These are phyloP conservation scores for Buphagus erythrorhynchus DNA, from an alignment of 2,797 vertebrate genomes.

Conservation along the genomic window DNA sequence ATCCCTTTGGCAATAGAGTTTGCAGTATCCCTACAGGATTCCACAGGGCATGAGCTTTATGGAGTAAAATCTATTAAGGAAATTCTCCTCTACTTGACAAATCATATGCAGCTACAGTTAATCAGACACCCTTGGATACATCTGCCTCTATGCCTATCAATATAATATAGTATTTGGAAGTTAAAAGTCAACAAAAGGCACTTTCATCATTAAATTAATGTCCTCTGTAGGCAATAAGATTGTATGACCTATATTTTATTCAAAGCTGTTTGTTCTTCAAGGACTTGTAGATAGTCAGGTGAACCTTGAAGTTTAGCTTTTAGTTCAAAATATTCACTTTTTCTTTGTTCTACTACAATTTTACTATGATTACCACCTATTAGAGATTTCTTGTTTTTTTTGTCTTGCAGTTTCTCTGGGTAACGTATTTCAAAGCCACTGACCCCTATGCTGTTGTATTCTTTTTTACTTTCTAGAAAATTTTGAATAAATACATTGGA, in stretches of 20 bases:
- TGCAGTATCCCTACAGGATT: slow-evolving; percentile 78
- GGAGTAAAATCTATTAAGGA: slow-evolving; percentile 76
- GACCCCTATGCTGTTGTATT: slow-evolving; percentile 98
- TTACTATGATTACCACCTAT: slow-evolving; percentile 98
- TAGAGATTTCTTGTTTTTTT: slow-evolving; percentile 94
- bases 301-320: slow-evolving; percentile 98
- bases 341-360: slow-evolving; percentile 96
- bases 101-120: slow-evolving; percentile 71
- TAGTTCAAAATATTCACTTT: slow-evolving; percentile 98
- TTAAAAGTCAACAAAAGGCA: slow-evolving; percentile 91
- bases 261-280: slow-evolving; percentile 98
- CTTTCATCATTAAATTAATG: slow-evolving; percentile 91
- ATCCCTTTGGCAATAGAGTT: slow-evolving; percentile 86
- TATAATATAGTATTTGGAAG: slow-evolving; percentile 91
- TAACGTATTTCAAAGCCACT: slow-evolving; percentile 97
- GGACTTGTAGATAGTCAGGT: slow-evolving; percentile 98
- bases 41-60: slow-evolving; percentile 78
- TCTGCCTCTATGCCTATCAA: slow-evolving; percentile 92
- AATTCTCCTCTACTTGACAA: slow-evolving; percentile 74
- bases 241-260: slow-evolving; percentile 93
- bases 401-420: slow-evolving; percentile 94
- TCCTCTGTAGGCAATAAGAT: slow-evolving; percentile 77
- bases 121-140: slow-evolving; percentile 80
- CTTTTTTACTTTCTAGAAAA: slow-evolving; percentile 95
- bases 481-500: slow-evolving; percentile 96